Conservation (phyloP, 92 coral and sea anemone genomes). For the Actinostola sp. region DNA sequence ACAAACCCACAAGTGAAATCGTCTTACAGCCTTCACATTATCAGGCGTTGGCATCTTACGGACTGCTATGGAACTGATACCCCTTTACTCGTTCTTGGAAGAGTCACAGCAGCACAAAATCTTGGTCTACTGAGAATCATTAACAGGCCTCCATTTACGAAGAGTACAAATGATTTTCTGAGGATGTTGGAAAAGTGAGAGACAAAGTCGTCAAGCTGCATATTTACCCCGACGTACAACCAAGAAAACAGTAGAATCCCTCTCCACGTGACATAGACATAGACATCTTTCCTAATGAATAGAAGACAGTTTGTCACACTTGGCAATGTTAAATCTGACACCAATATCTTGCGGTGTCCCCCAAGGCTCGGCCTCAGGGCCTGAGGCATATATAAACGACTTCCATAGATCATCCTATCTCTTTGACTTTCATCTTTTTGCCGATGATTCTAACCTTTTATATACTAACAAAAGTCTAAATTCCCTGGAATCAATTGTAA, state of each 20-base stretch:
- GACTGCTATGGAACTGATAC: constrained; percentile 33
- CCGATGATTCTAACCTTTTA: too few relatives aligned
- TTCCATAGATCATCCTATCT: too few relatives aligned
- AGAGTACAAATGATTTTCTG: constrained; percentile 52
- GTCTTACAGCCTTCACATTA: constrained; percentile 39
- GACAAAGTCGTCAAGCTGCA: constrained; percentile 63
- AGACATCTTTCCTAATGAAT: too few relatives aligned
- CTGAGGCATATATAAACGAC: too few relatives aligned
- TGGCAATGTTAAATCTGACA: too few relatives aligned
- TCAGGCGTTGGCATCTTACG: constrained; percentile 38
- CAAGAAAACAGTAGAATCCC: constrained; percentile 59
- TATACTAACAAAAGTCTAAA: too few relatives aligned
- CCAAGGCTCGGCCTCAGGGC: too few relatives aligned
- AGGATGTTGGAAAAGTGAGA: constrained; percentile 59
- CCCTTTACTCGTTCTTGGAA: constrained; percentile 54
- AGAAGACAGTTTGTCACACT: too few relatives aligned
- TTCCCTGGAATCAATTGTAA: too few relatives aligned
- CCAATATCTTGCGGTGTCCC: too few relatives aligned
- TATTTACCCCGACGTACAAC: constrained; percentile 49
- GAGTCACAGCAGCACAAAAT: constrained; percentile 47
- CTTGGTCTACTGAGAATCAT: constrained; percentile 45
- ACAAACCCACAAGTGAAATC: constrained; percentile 63
- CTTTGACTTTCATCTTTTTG: too few relatives aligned
- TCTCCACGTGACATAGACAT: constrained; percentile 50
- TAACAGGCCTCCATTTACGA: constrained; percentile 19